phyloP scores from a whole-genome alignment of 2,797 vertebrate genomes.

The Melanotaenia maccullochi region DNA sequence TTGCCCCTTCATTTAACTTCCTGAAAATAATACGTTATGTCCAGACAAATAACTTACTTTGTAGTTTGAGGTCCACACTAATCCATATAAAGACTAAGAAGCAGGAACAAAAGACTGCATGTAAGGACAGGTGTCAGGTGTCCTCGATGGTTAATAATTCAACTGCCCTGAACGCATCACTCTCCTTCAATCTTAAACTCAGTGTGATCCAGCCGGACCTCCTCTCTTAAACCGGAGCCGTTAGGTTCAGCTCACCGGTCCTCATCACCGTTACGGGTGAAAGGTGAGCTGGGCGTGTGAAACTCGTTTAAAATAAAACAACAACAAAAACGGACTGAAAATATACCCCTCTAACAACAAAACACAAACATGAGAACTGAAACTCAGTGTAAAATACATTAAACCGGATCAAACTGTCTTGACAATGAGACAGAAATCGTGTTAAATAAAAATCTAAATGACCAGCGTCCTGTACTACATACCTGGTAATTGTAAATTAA shows the following conservation, averaged over 20 bases:
- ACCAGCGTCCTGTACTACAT: neutral
- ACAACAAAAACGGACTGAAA: neutral
- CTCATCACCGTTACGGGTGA: no score
- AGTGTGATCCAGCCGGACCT: no score
- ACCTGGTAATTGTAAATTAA: neutral
- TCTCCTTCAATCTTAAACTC: neutral
- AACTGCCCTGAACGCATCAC: neutral
- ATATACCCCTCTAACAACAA: no score
- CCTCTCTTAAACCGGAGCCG: no score
- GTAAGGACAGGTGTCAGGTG: neutral
- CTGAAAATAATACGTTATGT: neutral
- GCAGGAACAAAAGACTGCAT: neutral
- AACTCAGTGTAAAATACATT: neutral
- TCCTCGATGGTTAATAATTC: neutral
- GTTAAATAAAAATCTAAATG: neutral
- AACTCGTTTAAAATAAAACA: no score
- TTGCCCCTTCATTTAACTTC: neutral
- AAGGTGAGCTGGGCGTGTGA: neutral
- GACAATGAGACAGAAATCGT: neutral
- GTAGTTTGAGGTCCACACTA: no score
- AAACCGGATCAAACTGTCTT: neutral
- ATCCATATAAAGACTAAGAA: no score
- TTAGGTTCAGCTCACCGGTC: neutral
- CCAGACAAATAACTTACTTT: neutral
- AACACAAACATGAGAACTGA: neutral